phyloP scores from a whole-genome alignment of 30 jellyfish, hydroid and myxozoan species.

The Cassiopea andromeda region DNA sequence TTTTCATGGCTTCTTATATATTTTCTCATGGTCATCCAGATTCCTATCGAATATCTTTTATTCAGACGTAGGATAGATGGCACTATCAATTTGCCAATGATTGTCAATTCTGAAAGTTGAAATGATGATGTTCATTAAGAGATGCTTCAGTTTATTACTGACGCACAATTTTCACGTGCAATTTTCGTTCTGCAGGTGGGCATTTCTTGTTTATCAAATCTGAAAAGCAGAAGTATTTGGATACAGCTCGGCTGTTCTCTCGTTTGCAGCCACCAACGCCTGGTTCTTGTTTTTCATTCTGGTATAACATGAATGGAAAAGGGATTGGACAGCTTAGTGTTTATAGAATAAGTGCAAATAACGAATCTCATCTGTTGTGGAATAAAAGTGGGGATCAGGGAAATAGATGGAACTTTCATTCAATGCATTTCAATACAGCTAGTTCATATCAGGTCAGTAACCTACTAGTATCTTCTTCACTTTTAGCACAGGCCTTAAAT shows the following conservation, averaged over 20 bases:
- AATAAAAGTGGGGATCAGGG: background rate
- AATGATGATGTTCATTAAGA: background rate
- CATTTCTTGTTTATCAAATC: background rate
- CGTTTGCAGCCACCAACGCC: background rate
- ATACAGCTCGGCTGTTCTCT: conserved; percentile 7
- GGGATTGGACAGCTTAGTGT: background rate
- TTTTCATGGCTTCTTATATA: too few species aligned
- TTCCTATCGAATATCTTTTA: too few species aligned
- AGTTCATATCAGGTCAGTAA: background rate
- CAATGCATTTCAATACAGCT: background rate
- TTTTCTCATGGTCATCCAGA: too few species aligned
- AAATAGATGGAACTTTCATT: background rate
- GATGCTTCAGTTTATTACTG: background rate
- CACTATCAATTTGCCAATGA: background rate
- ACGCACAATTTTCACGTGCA: background rate
- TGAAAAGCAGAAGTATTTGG: background rate
- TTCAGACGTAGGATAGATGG: background rate
- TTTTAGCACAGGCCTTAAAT: background rate
- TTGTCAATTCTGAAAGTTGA: background rate
- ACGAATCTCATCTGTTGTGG: background rate
- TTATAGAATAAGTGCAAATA: background rate
- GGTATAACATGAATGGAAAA: conserved; percentile 26
- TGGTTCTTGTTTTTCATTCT: background rate
- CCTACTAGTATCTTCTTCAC: background rate
- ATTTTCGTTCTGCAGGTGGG: background rate